Base-by-base conservation (phyloP, 2,888 invertebrate genomes). In the Panzeria rudis region DNA sequence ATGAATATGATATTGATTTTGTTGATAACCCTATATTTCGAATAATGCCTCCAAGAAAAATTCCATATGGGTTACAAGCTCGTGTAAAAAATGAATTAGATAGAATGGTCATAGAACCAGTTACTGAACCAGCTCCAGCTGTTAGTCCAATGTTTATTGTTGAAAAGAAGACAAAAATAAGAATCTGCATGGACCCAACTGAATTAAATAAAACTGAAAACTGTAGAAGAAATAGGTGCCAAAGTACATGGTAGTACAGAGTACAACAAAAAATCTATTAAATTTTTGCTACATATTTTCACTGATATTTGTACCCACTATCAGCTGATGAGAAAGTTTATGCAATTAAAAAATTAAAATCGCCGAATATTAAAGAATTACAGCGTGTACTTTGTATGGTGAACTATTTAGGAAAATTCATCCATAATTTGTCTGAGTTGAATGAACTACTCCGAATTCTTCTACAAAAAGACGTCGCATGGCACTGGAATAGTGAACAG, bases 211-310 rank as follows among this genome's bases (percentile, higher is more conserved):
- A 54, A 4, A 25, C 15, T 59, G 7, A 59, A 59, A 29, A 32
- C 59, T 7, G n/a, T 59, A 59, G 59, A 59, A 32, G 59, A 59
- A n/a, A 59, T 59, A 7, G 15, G 32, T 32, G 32, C 56, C 25
- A 23, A 56, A 50, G 20, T 50, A 50, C 3, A 50, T 20, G 52
- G 25, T 13, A 13, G 5, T 23, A 54, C 1, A 54, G 62, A 64
- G 23, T 25, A 44, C 44, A 25, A 64, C 25, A 64, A 64, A 41
- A 62, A 41, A 35, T 20, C 59, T 29, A 32, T 59, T n/a, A 59
- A 59, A 59, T 59, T 61, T 61, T 54, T 54, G 54, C 13, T 15
- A 15, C 54, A 29, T 54, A 29, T n/a, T 54, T 54, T 54, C 29
- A 54, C 54, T 20, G 59, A 35, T 5, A 32, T n/a, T n/a, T n/a